Base-by-base conservation (phyloP, 2,797 vertebrate genomes). In the Peromyscus attwateri region DNA sequence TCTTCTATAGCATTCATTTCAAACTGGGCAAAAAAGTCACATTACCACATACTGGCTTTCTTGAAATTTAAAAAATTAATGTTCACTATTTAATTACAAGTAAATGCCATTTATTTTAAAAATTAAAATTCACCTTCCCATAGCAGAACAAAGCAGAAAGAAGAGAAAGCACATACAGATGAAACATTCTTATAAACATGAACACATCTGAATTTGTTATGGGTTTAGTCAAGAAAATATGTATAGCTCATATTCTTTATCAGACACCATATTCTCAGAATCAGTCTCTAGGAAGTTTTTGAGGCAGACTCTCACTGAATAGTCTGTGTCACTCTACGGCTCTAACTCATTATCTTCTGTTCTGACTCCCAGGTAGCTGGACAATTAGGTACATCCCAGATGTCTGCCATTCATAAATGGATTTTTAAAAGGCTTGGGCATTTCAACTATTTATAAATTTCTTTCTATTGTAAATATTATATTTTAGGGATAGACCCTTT, bases 211-310 rank as follows among this genome's bases (percentile, higher is more conserved):
- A 87, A 87, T 60, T 89, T 77, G 14, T 43, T 40, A 66, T 46
- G 27, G 6, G 34, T 70, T 73, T 87, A 90, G 71, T n/a, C n/a
- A 87, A 89, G 13, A 46, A 90, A 91, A 19, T 62, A 9, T n/a
- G 76, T 46, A 4, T 23, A 82, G 79, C 14, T 60, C 81, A 12
- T 60, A 10, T 62, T 83, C 52, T 92, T 40, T 23, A 95, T 73
- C 87, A 64, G 92, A 91, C 10, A 43, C 11, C 29, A 12, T 75
- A 80, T 92, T 83, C 81, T 95, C 57, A 31, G n/a, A 82, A 12
- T n/a, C 34, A 31, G 16, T 77, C 43, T 94, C 46, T 27, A 52
- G 14, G 31, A 92, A 55, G 6, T 16, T 3, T 77, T 8, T 66
- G 49, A 70, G 49, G 46, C 6, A 25, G 12, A 14, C 19, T 64